These are phyloP conservation scores for Scolopax mira DNA, from an alignment of 2,113 vertebrate genomes.

Conservation along the genomic window DNA sequence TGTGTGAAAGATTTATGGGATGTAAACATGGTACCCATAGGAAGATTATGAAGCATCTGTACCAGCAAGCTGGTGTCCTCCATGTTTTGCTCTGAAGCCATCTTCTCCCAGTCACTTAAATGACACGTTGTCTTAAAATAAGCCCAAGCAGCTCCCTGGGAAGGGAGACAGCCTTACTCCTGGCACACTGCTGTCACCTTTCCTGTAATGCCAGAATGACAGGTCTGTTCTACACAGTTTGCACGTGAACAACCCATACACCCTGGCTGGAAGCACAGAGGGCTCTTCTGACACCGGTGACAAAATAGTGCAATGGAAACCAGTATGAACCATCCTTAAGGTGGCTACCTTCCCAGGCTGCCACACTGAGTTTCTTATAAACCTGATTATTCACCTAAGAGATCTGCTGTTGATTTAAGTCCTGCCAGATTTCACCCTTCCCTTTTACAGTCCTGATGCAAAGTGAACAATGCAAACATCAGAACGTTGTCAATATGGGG, in stretches of 20 bases:
- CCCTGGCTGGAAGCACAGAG: background rate
- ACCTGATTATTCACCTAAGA: background rate
- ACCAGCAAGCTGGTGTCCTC: background rate
- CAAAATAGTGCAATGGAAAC: background rate
- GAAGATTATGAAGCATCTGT: background rate
- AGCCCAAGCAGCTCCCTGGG: background rate
- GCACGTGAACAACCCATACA: rapidly evolving
- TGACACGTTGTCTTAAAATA: background rate
- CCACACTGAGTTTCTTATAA: background rate
- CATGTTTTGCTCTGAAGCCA: background rate
- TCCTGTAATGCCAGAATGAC: background rate
- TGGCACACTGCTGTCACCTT: rapidly evolving
- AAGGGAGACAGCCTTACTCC: background rate
- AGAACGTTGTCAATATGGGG: background rate
- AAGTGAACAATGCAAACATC: background rate
- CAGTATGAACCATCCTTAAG: background rate
- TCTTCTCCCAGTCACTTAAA: background rate
- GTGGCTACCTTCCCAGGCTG: background rate
- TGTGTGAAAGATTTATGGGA: background rate
- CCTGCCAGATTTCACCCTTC: background rate
- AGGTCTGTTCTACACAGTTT: background rate
- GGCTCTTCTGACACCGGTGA: background rate
- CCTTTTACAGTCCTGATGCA: background rate
- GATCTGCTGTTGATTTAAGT: background rate
- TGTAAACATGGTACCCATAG: background rate